Conservation (phyloP, 2,797 vertebrate genomes). For the Pangasius djambal region DNA sequence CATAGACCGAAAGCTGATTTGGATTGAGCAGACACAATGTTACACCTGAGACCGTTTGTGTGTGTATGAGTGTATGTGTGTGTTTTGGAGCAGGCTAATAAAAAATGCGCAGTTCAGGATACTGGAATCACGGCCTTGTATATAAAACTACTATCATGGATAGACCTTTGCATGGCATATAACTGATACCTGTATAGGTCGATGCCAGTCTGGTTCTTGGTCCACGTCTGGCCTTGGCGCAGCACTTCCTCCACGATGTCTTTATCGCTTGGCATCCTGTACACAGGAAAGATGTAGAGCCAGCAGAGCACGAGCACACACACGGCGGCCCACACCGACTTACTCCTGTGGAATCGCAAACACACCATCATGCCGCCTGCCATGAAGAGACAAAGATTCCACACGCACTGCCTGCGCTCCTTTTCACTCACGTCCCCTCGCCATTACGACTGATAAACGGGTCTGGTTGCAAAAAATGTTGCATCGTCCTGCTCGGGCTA, state of each 20-base stretch:
- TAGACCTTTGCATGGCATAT: neutral
- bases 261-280: conserved; percentile 86
- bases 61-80: neutral
- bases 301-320: conserved; percentile 91
- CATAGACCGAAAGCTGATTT: neutral
- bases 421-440: conserved; percentile 20
- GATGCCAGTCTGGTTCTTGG: conserved; percentile 83
- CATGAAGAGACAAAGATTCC: neutral
- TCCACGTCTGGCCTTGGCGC: conserved; percentile 83
- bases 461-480: neutral
- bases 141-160: neutral
- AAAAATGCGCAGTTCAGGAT: too few species aligned
- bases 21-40: too few species aligned
- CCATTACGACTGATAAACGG: conserved; percentile 5
- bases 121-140: neutral
- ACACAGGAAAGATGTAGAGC: conserved; percentile 89
- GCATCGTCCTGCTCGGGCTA: neutral
- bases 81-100: neutral
- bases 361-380: conserved; percentile 64
- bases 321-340: conserved; percentile 87
- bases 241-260: conserved; percentile 89
- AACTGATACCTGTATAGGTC: conserved; percentile 82
- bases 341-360: conserved; percentile 83
- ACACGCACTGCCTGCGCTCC: neutral
- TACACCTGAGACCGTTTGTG: neutral